Percentiles rank a stretch among this genome's conserved stretches.
Evolutionary conservation across 2,888 invertebrate species (phyloP).

Genomic region (Lamproptera curius): DNA sequence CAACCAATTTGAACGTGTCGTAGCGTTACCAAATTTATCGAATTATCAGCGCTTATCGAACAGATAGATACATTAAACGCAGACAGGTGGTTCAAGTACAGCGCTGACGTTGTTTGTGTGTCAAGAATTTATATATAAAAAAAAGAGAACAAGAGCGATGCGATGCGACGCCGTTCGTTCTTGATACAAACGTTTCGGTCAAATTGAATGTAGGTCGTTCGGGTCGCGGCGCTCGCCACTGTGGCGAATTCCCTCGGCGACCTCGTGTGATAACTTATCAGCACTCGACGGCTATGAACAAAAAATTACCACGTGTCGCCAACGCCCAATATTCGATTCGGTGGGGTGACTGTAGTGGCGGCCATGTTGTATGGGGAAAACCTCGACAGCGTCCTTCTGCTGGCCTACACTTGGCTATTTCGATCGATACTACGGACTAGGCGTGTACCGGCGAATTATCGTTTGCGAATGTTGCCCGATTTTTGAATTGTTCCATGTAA

Average conservation of each 20-base stretch:
- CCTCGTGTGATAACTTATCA: conserved; percentile 72
- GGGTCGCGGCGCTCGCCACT: conserved; percentile 69
- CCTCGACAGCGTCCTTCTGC: conserved; percentile 17
- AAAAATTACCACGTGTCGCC: conserved; percentile 35
- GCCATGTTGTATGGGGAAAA: conserved; percentile 17
- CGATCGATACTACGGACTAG: conserved; percentile 14
- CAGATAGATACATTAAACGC: background rate
- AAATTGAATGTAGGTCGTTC: conserved; percentile 68
- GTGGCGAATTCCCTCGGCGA: conserved; percentile 70
- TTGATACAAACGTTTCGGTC: conserved; percentile 64
- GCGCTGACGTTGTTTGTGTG: conserved; percentile 32
- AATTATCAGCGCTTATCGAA: conserved; percentile 10
- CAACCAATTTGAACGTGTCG: background rate
- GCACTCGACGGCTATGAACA: conserved; percentile 27
- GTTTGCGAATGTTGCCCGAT: too few relatives aligned
- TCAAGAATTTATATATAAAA: conserved; percentile 40
- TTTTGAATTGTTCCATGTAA: too few relatives aligned
- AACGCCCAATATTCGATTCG: conserved; percentile 10
- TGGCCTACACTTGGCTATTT: conserved; percentile 14
- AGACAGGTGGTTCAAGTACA: conserved; percentile 19
- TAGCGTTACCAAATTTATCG: conserved; percentile 1
- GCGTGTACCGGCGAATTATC: background rate
- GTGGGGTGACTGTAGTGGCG: conserved; percentile 13
- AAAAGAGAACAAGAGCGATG: conserved; percentile 55
- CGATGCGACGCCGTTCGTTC: conserved; percentile 57